Conservation (phyloP, 2,888 invertebrate species). For the Anthoptus insignis region DNA sequence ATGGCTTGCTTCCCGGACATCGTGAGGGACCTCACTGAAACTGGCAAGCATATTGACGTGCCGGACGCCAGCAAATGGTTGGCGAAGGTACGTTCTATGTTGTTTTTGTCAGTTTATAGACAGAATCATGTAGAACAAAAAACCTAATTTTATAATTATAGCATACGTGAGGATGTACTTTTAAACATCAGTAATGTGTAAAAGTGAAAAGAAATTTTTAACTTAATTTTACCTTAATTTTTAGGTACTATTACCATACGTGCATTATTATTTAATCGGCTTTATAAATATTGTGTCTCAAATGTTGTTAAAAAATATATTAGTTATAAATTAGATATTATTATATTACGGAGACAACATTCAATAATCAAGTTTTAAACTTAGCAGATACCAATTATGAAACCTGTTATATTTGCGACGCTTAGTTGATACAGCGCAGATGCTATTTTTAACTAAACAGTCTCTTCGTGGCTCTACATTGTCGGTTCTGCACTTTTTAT, state of each 20-base stretch:
- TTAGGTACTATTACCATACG: no score
- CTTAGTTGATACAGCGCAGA: conserved; percentile 1
- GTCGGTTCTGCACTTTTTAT: conserved; percentile 9
- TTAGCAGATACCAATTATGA: conserved; percentile 5
- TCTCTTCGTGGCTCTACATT: conserved; percentile 1
- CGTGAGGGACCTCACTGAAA: conserved; percentile 93
- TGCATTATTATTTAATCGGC: no score
- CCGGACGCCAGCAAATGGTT: conserved; percentile 94
- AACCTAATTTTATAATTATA: not conserved
- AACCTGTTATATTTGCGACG: not conserved
- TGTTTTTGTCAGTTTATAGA: conserved; percentile 61
- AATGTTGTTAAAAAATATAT: not conserved
- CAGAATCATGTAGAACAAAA: conserved; percentile 54
- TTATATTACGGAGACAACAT: not conserved
- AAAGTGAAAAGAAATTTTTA: no score
- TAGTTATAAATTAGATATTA: no score
- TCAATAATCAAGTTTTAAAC: not conserved
- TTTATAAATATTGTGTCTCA: no score
- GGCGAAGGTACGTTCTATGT: conserved; percentile 88
- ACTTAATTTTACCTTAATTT: no score
- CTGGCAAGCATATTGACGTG: conserved; percentile 91
- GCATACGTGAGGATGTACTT: no score
- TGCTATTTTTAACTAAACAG: conserved; percentile 17
- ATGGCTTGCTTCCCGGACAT: conserved; percentile 96
- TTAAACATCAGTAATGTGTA: no score